Conservation (phyloP, 2,113 vertebrate species). For the Sinocyclocheilus anophthalmus region DNA sequence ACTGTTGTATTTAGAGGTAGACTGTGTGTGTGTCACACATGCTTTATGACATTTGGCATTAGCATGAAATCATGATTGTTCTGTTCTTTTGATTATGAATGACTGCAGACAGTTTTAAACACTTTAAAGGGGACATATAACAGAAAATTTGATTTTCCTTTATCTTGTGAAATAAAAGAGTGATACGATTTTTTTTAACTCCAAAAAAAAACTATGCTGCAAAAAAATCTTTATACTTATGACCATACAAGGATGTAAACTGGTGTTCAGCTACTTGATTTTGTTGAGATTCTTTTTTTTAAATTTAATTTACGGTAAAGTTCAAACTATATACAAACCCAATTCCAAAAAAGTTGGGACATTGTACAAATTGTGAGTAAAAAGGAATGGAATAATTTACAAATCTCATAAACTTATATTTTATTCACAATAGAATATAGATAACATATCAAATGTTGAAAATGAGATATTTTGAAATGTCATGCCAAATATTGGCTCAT, state of each 20-base stretch:
- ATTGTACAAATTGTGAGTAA: too few species aligned
- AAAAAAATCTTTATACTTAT: neutral
- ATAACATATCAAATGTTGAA: too few species aligned
- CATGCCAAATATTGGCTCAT: too few species aligned
- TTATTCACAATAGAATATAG: too few species aligned
- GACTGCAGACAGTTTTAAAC: conserved; percentile 78
- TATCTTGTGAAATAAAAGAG: neutral
- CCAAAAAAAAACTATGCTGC: neutral
- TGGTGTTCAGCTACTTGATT: neutral
- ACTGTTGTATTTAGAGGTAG: neutral
- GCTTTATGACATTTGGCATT: conserved; percentile 38
- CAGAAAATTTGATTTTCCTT: neutral
- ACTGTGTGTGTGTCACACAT: neutral
- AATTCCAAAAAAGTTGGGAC: too few species aligned
- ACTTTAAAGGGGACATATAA: conserved; percentile 59
- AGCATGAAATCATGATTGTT: conserved; percentile 35
- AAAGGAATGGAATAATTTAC: too few species aligned
- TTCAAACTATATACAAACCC: neutral
- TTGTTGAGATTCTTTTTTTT: too few species aligned
- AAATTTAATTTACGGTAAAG: neutral
- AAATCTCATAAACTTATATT: too few species aligned
- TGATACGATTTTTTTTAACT: neutral
- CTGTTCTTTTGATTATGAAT: conserved; percentile 64
- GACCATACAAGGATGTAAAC: neutral
- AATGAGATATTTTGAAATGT: too few species aligned